phyloP scores from a whole-genome alignment of 2,888 invertebrate genomes.

The Eilema caniola region DNA sequence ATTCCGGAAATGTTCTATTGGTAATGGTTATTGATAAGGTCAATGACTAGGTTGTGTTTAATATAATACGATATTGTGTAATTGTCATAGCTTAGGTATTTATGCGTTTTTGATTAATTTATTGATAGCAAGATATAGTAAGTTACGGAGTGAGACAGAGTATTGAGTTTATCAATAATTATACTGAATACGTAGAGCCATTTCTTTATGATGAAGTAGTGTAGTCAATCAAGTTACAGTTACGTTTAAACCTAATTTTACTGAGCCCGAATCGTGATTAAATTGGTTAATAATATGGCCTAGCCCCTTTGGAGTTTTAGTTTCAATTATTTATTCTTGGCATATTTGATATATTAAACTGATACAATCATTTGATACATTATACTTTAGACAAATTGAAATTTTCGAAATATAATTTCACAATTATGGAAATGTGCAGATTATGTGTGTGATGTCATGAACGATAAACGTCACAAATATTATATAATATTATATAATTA shows the following conservation, averaged over 20 bases:
- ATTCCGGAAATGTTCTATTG: too few species aligned
- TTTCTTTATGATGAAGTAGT: constrained; percentile 13
- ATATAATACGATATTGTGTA: too few species aligned
- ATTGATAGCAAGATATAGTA: background rate
- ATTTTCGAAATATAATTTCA: background rate
- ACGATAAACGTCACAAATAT: constrained; percentile 9
- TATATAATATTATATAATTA: background rate
- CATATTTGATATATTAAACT: background rate
- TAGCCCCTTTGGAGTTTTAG: background rate
- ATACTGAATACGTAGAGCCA: too few species aligned
- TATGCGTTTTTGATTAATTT: too few species aligned
- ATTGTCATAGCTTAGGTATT: too few species aligned
- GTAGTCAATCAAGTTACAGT: constrained; percentile 57
- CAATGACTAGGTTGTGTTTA: too few species aligned
- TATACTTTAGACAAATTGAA: background rate
- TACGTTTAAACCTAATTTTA: constrained; percentile 12
- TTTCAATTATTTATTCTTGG: background rate
- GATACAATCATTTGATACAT: background rate
- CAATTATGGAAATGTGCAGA: background rate
- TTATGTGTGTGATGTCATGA: constrained; percentile 3
- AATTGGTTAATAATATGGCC: background rate
- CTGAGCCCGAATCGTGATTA: background rate
- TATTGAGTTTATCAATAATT: too few species aligned
- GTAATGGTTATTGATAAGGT: too few species aligned
- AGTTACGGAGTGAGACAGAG: background rate